Evolutionary conservation across 2,797 vertebrate genomes (phyloP), one percentile per base, ranked within the genome.

Genomic region (Otolemur crassicaudatus): DNA sequence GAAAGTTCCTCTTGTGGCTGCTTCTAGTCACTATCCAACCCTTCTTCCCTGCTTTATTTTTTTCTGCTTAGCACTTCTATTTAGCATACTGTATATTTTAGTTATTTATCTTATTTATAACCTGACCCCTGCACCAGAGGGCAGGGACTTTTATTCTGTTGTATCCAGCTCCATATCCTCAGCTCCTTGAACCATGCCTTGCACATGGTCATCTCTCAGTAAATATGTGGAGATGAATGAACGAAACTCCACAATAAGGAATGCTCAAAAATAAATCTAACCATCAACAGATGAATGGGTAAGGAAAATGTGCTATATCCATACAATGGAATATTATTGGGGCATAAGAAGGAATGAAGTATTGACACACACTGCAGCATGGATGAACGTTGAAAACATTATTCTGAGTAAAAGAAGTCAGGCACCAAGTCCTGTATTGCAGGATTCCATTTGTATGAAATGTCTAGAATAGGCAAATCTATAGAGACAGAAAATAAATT

Each of bases 151-250:
- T 82, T 83, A 70, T 81, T 90, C 37, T 63, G 46, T 87, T 77
- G 90, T 91, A 77, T 92, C 22, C 63, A 69, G 49, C 56, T 34
- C 60, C 84, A 6, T 70, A 84, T 46, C 16, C 31, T 19, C 76
- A 90, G 22, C 65, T 96, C 65, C 87, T 76, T 70, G 60, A 80
- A 31, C 60, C 53, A n/a, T 79, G 37, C 34, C 31, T 40, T 79
- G 87, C 22, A 75, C n/a, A 40, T 20, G 53, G 22, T 69, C 75
- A 46, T 60, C 22, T 10, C 43, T 81, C 37, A 77, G 82, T 53
- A 94, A 87, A 46, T 92, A 87, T 79, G 82, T 84, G 20, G 73
- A 63, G 92, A 96, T 23, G 20, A 92, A 94, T 84, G 43, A 43
- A 58, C 56, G 7, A 90, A 94, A 65, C 11, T 25, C n/a, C 87